phyloP scores from a whole-genome alignment of 2,888 invertebrate species.

The Aquatica leii region DNA sequence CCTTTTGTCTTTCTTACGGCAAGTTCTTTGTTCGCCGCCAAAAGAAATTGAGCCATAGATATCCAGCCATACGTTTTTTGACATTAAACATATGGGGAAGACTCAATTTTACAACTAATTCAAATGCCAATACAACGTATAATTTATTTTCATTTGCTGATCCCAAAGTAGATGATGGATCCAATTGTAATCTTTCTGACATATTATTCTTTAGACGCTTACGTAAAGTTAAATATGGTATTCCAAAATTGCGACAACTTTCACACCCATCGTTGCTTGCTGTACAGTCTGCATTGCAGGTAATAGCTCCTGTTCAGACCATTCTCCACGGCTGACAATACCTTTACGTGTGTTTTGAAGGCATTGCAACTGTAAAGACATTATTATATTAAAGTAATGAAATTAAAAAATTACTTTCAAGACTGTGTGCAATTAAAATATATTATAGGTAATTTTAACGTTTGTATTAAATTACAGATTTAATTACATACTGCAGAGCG shows the following conservation, averaged over 20 bases:
- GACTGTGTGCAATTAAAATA: too few species aligned
- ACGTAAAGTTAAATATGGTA: conserved; percentile 11
- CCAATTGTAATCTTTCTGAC: conserved; percentile 1
- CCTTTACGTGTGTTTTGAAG: conserved; percentile 22
- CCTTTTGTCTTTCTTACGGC: not conserved
- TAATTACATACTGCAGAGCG: too few species aligned
- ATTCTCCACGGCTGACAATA: conserved; percentile 11
- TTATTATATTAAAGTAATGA: too few species aligned
- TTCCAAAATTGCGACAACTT: conserved; percentile 2
- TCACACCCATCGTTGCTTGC: conserved; percentile 12
- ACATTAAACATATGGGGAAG: conserved; percentile 2
- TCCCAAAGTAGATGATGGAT: conserved; percentile 2
- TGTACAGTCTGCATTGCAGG: conserved; percentile 10
- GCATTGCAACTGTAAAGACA: conserved; percentile 10
- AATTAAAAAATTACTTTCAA: too few species aligned
- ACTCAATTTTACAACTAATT: not conserved
- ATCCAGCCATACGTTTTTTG: not conserved
- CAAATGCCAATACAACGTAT: conserved; percentile 12
- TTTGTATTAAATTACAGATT: too few species aligned
- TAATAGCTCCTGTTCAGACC: conserved; percentile 13
- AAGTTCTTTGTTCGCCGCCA: conserved; percentile 1
- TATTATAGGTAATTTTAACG: too few species aligned
- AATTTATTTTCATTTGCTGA: not conserved
- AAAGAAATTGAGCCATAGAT: not conserved
- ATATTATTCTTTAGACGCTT: conserved; percentile 8